A percentile compares a stretch with the other conserved stretches of the same genome.
These are phyloP conservation scores for Lasius fuliginosus DNA, from an alignment of 2,888 invertebrate species.

Conservation along the genomic window DNA sequence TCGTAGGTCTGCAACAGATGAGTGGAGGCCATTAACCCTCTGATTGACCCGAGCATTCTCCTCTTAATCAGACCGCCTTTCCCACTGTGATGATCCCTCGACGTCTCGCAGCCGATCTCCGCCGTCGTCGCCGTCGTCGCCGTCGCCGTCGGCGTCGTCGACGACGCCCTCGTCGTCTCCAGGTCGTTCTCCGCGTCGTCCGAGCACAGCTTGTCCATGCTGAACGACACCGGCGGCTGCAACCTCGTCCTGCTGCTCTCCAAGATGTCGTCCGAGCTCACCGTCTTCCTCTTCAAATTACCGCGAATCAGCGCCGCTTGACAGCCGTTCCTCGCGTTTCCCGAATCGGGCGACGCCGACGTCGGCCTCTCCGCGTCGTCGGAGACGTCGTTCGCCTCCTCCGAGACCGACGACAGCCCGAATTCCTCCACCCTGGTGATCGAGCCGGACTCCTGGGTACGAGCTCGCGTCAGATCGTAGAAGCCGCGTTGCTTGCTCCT, in stretches of 20 bases:
- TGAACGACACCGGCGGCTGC: constrained; percentile 78
- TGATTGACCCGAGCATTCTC: constrained; percentile 85
- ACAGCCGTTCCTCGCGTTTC: constrained; percentile 17
- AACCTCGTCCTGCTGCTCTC: constrained; percentile 62
- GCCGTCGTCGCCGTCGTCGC: constrained; percentile 43
- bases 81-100: constrained; percentile 72
- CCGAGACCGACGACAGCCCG: constrained; percentile 77
- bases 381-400: constrained; percentile 69
- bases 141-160: constrained; percentile 40
- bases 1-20: constrained; percentile 83
- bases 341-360: constrained; percentile 51
- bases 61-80: constrained; percentile 82
- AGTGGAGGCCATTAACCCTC: constrained; percentile 84
- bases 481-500: constrained; percentile 74
- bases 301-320: background rate
- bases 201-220: constrained; percentile 79
- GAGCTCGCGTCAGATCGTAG: constrained; percentile 81
- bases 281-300: constrained; percentile 72
- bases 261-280: constrained; percentile 76
- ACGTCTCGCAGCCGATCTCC: constrained; percentile 50
- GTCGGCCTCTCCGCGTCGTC: constrained; percentile 59
- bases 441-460: constrained; percentile 73
- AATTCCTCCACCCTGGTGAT: constrained; percentile 80
- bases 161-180: background rate
- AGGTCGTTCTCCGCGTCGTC: constrained; percentile 72